Percentiles rank a stretch among this genome's conserved stretches.
Evolutionary conservation across 1,140 invertebrate genomes (phyloP).

Genomic region (Camponotus pennsylvanicus): DNA sequence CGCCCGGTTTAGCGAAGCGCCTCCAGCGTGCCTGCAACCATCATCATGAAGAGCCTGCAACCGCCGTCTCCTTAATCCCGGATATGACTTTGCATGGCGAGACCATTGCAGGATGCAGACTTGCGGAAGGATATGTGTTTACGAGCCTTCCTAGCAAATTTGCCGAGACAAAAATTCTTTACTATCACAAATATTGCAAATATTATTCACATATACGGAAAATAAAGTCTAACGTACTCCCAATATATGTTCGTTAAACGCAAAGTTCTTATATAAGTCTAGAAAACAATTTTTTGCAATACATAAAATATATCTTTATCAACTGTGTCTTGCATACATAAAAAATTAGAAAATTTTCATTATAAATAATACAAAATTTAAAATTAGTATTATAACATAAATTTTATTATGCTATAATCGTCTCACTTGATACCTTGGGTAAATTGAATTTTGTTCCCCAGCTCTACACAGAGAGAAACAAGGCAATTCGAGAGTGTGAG

Average conservation of each 20-base stretch:
- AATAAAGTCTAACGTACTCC: not conserved
- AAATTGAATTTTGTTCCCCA: slow-evolving; percentile 41
- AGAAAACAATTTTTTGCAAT: not conserved
- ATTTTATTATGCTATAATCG: not conserved
- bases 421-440: not conserved
- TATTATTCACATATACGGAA: not conserved
- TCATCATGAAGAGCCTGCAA: slow-evolving; percentile 71
- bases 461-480: not conserved
- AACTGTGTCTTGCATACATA: not conserved
- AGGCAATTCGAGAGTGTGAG: slow-evolving; percentile 24
- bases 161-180: slow-evolving; percentile 42
- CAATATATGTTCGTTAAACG: not conserved
- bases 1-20: slow-evolving; percentile 78
- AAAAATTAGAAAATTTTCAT: not conserved
- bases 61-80: slow-evolving; percentile 80
- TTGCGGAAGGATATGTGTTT: slow-evolving; percentile 44
- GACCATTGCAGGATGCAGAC: slow-evolving; percentile 42
- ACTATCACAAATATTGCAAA: not conserved
- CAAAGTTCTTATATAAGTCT: not conserved
- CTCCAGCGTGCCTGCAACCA: slow-evolving; percentile 64
- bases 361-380: not conserved
- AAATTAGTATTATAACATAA: not conserved
- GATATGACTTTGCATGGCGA: slow-evolving; percentile 75
- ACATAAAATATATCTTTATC: not conserved
- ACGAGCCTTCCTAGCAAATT: slow-evolving; percentile 69